Conservation (phyloP, 2,888 invertebrate species). For the Agonopterix alstromeriana region DNA sequence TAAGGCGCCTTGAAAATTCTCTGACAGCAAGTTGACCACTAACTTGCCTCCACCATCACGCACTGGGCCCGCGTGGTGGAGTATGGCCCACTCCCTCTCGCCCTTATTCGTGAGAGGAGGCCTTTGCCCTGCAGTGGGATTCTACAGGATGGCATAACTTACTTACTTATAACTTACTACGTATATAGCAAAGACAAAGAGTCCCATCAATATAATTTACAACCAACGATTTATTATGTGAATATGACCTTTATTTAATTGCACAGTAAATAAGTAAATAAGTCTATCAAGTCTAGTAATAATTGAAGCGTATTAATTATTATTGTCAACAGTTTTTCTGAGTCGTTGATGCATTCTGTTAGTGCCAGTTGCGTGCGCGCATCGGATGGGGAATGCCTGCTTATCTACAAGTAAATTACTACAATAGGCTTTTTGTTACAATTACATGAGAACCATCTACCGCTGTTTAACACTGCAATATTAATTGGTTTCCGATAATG, state of each 20-base stretch:
- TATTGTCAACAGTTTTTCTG: slow-evolving; percentile 27
- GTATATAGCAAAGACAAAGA: too few species aligned
- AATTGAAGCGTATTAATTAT: slow-evolving; percentile 24
- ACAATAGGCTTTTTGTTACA: slow-evolving; percentile 20
- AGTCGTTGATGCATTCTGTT: slow-evolving; percentile 18
- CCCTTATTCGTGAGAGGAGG: too few species aligned
- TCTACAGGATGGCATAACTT: too few species aligned
- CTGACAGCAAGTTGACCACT: too few species aligned
- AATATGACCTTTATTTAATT: slow-evolving; percentile 30
- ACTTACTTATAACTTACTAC: too few species aligned
- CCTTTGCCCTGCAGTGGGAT: too few species aligned
- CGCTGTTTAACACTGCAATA: slow-evolving; percentile 12
- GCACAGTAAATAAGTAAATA: slow-evolving; percentile 20
- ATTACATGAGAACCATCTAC: slow-evolving; percentile 15
- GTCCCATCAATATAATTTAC: slow-evolving; percentile 9
- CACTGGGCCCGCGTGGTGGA: too few species aligned
- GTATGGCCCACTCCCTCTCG: too few species aligned
- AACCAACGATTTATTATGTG: slow-evolving; percentile 22
- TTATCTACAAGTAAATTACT: slow-evolving; percentile 18
- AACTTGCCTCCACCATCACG: too few species aligned
- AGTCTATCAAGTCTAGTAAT: slow-evolving; percentile 19
- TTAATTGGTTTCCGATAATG: slow-evolving; percentile 18
- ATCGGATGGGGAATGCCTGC: slow-evolving; percentile 12
- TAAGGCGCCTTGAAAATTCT: too few species aligned
- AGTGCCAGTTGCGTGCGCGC: slow-evolving; percentile 25